Evolutionary conservation across 2,888 invertebrate species (phyloP), one percentile per base, ranked within the genome.

Genomic region (Acanthosoma haemorrhoidale): DNA sequence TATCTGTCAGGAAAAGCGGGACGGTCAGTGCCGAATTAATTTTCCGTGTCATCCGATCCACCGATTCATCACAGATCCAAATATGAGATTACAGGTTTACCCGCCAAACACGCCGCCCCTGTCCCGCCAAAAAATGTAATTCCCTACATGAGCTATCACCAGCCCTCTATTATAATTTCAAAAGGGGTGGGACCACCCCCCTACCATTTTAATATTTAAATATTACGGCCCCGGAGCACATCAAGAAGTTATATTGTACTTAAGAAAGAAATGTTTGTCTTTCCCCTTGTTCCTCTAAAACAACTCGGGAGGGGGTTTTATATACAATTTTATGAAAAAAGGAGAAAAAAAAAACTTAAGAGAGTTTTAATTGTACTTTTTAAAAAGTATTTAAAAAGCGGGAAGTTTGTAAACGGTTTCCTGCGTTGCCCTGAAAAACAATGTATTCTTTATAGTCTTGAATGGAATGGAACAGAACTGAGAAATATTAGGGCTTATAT

Each of bases 211-310:
- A 72, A 72, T 72, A 72, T 72, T 72, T 72, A 72, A 72, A 69
- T 69, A 72, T 72, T 66, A 72, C 61, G 34, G 58, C 70, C 69
- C 66, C 29, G 32, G 43, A 61, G 70, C 59, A 63, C 72, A 72
- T 72, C 67, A 72, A 72, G 72, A 72, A 72, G 72, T 72, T 72
- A 72, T 72, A 72, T 69, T 72, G 70, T 72, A 72, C 72, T 72
- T 72, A 70, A 67, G 72, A 70, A 72, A 72, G 72, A 72, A 72
- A 70, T 67, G 70, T 72, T 72, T 72, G 72, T 72, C 70, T 70
- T 72, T 41, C 15, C 66, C 51, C 25, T 34, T 16, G 29, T 39
- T 69, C 51, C 6, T 25, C 13, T 51, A 5, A 51, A 51, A 51
- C 13, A 25, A 25, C 51, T 6, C 25, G n/a, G 2, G 25, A 13